Evolutionary conservation across 2,113 vertebrate genomes (phyloP).

Genomic region (Nibea albiflora): DNA sequence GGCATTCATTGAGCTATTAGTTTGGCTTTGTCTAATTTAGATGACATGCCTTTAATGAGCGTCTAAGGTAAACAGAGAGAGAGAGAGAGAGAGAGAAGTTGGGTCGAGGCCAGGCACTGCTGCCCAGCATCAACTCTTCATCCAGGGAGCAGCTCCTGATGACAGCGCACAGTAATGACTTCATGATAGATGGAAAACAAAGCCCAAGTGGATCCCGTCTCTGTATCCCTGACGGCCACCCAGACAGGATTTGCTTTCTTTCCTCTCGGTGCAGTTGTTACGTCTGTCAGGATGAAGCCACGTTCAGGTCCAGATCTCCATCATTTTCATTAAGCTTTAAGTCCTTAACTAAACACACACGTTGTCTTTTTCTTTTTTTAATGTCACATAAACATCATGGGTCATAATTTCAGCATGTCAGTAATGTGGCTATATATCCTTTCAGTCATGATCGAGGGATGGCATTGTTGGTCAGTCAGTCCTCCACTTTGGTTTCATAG

Average conservation of each 20-base stretch:
- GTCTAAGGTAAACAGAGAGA: slow-evolving; percentile 64
- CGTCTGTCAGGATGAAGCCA: slow-evolving; percentile 11
- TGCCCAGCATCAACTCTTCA: slow-evolving; percentile 56
- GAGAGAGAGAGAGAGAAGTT: slow-evolving; percentile 43
- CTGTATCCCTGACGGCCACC: slow-evolving; percentile 31
- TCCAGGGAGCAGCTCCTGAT: slow-evolving; percentile 60
- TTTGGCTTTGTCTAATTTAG: slow-evolving; percentile 54
- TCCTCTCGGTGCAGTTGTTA: slow-evolving; percentile 13
- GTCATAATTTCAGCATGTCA: background rate
- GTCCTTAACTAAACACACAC: background rate
- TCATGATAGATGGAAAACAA: slow-evolving; percentile 74
- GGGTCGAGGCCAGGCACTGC: slow-evolving; percentile 53
- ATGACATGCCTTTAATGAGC: slow-evolving; percentile 58
- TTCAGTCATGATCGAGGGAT: background rate
- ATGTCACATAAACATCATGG: background rate
- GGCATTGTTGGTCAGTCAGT: background rate
- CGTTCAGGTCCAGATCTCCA: background rate
- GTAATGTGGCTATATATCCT: background rate
- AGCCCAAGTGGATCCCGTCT: slow-evolving; percentile 35
- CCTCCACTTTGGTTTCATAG: background rate
- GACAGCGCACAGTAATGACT: slow-evolving; percentile 71
- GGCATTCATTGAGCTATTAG: slow-evolving; percentile 36
- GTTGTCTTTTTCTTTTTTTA: background rate
- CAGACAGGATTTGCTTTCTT: slow-evolving; percentile 14
- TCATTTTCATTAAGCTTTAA: background rate